Percentiles rank a stretch among this genome's conserved stretches.
Evolutionary conservation across 2,113 vertebrate genomes (phyloP).

Genomic region (Hymenochirus boettgeri): DNA sequence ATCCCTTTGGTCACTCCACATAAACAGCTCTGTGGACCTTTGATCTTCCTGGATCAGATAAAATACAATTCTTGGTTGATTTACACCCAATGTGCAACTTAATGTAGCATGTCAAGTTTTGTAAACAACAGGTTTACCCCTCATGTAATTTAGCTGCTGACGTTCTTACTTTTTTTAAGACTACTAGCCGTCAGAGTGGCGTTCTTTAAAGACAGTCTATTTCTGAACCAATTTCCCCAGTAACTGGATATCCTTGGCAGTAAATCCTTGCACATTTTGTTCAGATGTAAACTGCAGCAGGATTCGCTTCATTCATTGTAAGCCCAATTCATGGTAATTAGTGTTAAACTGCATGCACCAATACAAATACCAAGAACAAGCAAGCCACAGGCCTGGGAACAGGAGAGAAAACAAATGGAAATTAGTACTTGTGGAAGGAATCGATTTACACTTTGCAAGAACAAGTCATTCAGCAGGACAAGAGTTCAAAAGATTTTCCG

Average conservation of each 20-base stretch:
- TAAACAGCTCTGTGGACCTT: not conserved
- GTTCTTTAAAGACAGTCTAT: slow-evolving; percentile 22
- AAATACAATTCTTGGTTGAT: not conserved
- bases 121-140: slow-evolving; percentile 14
- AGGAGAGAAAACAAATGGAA: slow-evolving; percentile 44
- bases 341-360: slow-evolving; percentile 73
- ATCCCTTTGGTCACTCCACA: slow-evolving; percentile 3
- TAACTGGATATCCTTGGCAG: slow-evolving; percentile 35
- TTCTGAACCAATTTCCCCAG: slow-evolving; percentile 29
- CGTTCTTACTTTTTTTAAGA: not conserved
- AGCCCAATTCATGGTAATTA: slow-evolving; percentile 76
- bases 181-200: slow-evolving; percentile 3
- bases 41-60: not conserved
- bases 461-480: slow-evolving; percentile 14
- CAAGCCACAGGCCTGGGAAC: slow-evolving; percentile 72
- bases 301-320: slow-evolving; percentile 48
- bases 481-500: not conserved
- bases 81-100: slow-evolving; percentile 7
- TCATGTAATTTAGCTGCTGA: not conserved
- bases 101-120: not conserved
- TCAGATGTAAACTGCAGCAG: slow-evolving; percentile 18
- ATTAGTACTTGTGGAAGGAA: slow-evolving; percentile 40
- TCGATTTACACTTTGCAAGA: slow-evolving; percentile 36
- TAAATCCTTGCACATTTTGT: slow-evolving; percentile 36
- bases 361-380: slow-evolving; percentile 78